Evolutionary conservation across 92 coral and sea anemone genomes (phyloP), one percentile per base, ranked within the genome.

Genomic region (Galaxea fascicularis): DNA sequence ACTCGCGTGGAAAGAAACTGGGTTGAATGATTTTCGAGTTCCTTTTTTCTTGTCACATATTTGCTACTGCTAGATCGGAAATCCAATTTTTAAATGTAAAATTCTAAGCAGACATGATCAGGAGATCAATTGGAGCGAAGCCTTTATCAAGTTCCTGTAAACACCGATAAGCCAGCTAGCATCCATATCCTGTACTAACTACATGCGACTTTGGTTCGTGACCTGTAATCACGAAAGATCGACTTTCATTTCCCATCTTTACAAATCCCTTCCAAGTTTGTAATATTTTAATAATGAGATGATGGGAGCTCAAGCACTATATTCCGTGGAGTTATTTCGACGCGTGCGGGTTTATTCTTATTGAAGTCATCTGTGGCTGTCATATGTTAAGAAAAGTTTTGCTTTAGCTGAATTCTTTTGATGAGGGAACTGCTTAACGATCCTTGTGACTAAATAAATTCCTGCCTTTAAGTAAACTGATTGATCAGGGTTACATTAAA

Each of bases 381-480:
- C 12, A 6, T 11, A 22, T 21, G 7, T 59, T 10, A 59, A 18
- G 12, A 7, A 8, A 21, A 11, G 20, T 16, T 27, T 11, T 27
- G 7, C 3, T 58, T 59, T 76, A 9, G 82, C 13, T 41, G 54
- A 77, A 59, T 39, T 73, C 29, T 17, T 58, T 59, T 24, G 18
- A n/a, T 35, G 18, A 29, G 20, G 0, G 24, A 63, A 64, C 11
- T 78, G 60, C 62, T 39, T 78, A 14, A 46, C 13, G 46, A 20
- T 28, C 25, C 72, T 63, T 25, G 60, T 45, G 82, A 25, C 82
- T 77, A 59, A 77, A 59, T 44, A 77, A 77, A 59, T 77, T 77
- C 82, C 41, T 60, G 82, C 18, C 69, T 39, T 12, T 60, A 60
- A 60, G 25, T 64, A 78, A 64, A 44, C 54, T 60, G 69, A 45